phyloP scores from a whole-genome alignment of 37 sponge, comb jelly and placozoan species.

The Corticium candelabrum region DNA sequence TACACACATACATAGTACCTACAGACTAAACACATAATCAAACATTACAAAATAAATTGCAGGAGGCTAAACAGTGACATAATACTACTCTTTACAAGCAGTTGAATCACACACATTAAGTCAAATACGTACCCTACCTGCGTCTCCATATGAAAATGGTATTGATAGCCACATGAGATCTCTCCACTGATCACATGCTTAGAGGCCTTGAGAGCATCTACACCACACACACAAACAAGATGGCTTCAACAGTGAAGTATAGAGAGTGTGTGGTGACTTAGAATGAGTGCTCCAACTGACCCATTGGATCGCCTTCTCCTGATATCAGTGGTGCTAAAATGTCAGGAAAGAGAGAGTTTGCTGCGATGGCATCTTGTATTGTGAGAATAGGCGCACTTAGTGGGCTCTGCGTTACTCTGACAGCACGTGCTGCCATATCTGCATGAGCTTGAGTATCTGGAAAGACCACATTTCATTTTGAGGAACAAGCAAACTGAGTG shows the following conservation, averaged over 20 bases:
- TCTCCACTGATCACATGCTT: constrained; percentile 39
- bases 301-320: background rate
- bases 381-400: constrained; percentile 44
- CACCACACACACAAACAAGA: background rate
- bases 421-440: constrained; percentile 32
- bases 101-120: background rate
- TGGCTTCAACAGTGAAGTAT: background rate
- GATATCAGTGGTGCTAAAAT: background rate
- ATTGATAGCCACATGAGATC: constrained; percentile 53
- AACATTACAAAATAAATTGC: no score
- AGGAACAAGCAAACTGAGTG: background rate
- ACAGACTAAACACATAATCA: no score
- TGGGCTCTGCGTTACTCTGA: constrained; percentile 29
- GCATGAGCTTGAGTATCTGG: constrained; percentile 60
- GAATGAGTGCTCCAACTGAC: no score
- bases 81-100: no score
- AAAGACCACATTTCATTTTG: background rate
- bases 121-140: constrained; percentile 8
- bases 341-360: constrained; percentile 22
- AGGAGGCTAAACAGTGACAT: no score
- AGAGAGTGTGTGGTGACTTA: no score
- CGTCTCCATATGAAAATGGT: constrained; percentile 72
- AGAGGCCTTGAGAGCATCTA: background rate
- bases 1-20: no score
- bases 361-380: constrained; percentile 42